A percentile compares a stretch with the other conserved stretches of the same genome.
Conservation (phyloP, 2,113 vertebrate species). For the Pavo muticus region DNA sequence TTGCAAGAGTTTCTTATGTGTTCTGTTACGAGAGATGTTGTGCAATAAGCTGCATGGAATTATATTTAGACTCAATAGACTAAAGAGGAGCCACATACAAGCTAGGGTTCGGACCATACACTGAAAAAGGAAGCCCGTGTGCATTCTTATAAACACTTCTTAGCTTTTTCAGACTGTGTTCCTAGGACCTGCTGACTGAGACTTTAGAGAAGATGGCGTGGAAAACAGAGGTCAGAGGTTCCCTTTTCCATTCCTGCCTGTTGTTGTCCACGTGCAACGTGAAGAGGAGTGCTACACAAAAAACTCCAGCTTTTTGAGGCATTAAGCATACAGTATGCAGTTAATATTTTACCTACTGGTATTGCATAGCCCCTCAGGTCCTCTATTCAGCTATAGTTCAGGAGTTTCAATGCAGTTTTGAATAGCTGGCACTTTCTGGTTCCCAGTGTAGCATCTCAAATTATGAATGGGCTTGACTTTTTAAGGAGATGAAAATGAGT, state of each 20-base stretch:
- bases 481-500: slow-evolving; percentile 29
- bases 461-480: slow-evolving; percentile 44
- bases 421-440: slow-evolving; percentile 42
- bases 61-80: neutral
- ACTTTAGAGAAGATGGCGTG: neutral
- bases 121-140: neutral
- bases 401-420: slow-evolving; percentile 34
- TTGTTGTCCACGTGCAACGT: neutral
- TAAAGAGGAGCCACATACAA: neutral
- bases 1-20: neutral
- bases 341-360: slow-evolving; percentile 42
- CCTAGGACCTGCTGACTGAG: neutral
- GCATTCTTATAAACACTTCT: neutral
- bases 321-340: neutral
- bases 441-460: slow-evolving; percentile 9
- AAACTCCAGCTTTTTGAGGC: neutral
- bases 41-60: neutral
- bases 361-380: neutral
- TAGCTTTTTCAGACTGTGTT: neutral
- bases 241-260: neutral
- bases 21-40: slow-evolving; percentile 6
- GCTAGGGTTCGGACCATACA: neutral
- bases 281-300: slow-evolving; percentile 12
- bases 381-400: slow-evolving; percentile 22
- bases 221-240: slow-evolving; percentile 29